Evolutionary conservation across 1,140 invertebrate genomes (phyloP), one percentile per base, ranked within the genome.

Genomic region (Goniozus legneri): DNA sequence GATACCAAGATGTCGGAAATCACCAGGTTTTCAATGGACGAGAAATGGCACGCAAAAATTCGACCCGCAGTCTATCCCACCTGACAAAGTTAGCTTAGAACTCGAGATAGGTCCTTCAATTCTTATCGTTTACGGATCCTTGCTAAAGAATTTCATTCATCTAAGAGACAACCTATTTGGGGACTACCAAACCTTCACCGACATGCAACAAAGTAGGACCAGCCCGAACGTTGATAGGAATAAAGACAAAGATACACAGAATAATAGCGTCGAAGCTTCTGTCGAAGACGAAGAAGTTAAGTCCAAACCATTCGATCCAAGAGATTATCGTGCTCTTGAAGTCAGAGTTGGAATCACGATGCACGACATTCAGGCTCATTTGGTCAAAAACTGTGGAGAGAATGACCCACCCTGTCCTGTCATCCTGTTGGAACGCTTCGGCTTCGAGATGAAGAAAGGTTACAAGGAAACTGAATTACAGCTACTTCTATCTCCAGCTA

Each of bases 91-190:
- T 0, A 88, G 82, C 49, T 81, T 98, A 1, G 94, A 97, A 60
- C 73, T 97, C 12, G 92, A 96, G 77, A 91, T 98, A 12, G 92
- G 93, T 0, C 91, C 94, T 0, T 97, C 94, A 0, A 84, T 92
- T 14, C 69, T 97, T 0, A 81, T 91, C 50, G 77, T 95, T 0
- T 97, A 96, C 71, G 95, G 95, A 1, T 88, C 92, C 14, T 83
- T 95, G 2, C 78, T 98, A 3, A 84, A 88, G 32, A 88, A 91
- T 66, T 87, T 96, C 57, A 84, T 96, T 45, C 86, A 92, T 76
- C 80, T 96, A 2, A 91, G 95, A 71, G 95, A 98, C 77, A 97
- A 97, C 65, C 92, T 97, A 48, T 93, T 98, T 73, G 95, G 95
- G 0, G 92, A 95, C 71, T 88, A 95, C 79, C 93, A 97, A 75